Percentiles rank a stretch among this genome's conserved stretches.
Evolutionary conservation across 2,888 invertebrate genomes (phyloP).

Genomic region (Eumacrocentrus americanus): DNA sequence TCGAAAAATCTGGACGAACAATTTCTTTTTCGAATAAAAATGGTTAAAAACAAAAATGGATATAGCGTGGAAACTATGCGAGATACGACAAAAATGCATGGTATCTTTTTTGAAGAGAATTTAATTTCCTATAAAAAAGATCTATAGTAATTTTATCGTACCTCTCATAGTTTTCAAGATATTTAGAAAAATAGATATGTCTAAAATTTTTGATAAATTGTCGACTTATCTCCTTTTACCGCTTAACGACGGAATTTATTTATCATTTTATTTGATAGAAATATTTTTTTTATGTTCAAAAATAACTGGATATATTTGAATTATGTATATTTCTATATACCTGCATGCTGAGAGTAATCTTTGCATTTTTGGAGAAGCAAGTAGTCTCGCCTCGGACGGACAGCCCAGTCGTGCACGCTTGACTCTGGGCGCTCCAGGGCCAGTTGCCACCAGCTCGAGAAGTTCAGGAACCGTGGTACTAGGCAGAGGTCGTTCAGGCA

Average conservation of each 20-base stretch:
- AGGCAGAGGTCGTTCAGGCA: constrained; percentile 55
- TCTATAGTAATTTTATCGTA: no score
- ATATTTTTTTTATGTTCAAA: background rate
- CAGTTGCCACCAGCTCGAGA: constrained; percentile 55
- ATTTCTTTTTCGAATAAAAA: no score
- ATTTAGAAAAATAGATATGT: background rate
- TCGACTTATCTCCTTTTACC: background rate
- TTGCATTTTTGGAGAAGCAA: constrained; percentile 62
- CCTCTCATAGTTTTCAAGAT: no score
- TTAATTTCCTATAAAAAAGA: no score
- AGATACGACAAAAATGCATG: no score
- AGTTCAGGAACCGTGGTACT: constrained; percentile 54
- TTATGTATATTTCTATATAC: constrained; percentile 36
- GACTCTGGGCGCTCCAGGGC: constrained; percentile 56
- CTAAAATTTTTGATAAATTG: background rate
- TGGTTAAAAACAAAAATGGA: no score
- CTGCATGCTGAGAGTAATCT: constrained; percentile 61
- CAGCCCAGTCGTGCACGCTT: constrained; percentile 55
- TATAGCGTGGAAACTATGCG: no score
- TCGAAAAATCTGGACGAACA: no score
- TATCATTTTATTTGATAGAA: background rate
- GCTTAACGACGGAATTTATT: no score
- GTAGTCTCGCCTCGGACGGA: constrained; percentile 59
- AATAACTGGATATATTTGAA: background rate
- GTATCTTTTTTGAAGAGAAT: no score